Conservation (phyloP, 2,113 vertebrate genomes). For the Ciconia maguari region DNA sequence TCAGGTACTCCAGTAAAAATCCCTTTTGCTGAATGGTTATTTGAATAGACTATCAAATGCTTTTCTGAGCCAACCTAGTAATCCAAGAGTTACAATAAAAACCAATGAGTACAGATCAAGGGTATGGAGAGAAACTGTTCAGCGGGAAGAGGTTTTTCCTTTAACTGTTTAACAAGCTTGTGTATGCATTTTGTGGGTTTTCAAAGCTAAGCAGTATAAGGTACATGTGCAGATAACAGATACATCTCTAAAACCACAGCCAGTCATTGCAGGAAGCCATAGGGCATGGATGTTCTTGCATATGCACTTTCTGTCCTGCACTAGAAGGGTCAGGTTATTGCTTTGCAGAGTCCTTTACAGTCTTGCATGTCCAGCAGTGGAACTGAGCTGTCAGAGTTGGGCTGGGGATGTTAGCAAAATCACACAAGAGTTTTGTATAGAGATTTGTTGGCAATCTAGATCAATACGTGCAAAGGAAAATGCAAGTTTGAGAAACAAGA, state of each 20-base stretch:
- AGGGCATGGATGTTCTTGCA: accelerated
- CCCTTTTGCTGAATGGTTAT: neutral
- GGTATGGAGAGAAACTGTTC: neutral
- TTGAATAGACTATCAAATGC: neutral
- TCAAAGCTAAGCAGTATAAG: accelerated
- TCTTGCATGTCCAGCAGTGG: neutral
- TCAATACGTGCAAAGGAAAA: neutral
- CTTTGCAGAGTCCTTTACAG: neutral
- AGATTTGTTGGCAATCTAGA: neutral
- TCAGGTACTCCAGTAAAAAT: neutral
- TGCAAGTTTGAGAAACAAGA: neutral
- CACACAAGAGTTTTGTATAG: neutral
- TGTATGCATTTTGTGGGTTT: neutral
- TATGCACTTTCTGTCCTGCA: neutral
- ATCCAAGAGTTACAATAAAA: neutral
- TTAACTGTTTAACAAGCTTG: neutral
- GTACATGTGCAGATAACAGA: accelerated
- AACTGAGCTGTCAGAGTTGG: neutral
- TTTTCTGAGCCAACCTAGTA: neutral
- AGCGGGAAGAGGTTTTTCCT: neutral
- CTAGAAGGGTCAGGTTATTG: neutral
- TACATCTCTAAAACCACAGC: neutral
- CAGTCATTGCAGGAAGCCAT: neutral
- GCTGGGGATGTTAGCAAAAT: neutral
- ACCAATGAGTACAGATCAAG: accelerated